Evolutionary conservation across 2,113 vertebrate species (phyloP), one percentile per base, ranked within the genome.

Genomic region (Microcebus griseorufus): DNA sequence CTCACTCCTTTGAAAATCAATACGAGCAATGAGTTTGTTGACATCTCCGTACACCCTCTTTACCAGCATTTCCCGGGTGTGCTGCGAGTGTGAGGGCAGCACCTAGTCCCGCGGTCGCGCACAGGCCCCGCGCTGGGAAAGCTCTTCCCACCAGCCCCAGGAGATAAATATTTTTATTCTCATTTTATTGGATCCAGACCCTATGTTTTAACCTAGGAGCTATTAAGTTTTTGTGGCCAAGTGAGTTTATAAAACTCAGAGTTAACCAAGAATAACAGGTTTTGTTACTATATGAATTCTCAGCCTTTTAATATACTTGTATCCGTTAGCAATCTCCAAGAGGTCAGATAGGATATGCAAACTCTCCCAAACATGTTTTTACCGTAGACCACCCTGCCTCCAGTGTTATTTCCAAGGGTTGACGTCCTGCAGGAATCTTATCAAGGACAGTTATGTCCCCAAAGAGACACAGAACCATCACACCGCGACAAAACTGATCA

Each of bases 171-270:
- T 53, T 82, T 60, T 67, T 62, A 75, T 93, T 96, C 45, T 90
- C 64, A 79, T 83, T 85, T 95, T 95, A 93, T 96, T 93, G 76
- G 83, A 83, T 92, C 90, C 92, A 97, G 95, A 96, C 87, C 70
- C 42, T 58, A 27, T 55, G 72, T 86, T 81, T 93, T 91, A 97
- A 95, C 92, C 89, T 85, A 82, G 39, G 53, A 90, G 84, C 95
- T 97, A 88, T 94, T 97, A 97, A 93, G 76, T 80, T 95, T 96
- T 95, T 96, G 90, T 96, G 92, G 94, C 88, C 92, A 87, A 83
- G 62, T 39, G 64, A 97, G 90, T 97, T 93, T 97, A 69, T 96
- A 95, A 97, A 97, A 95, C 64, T 90, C 86, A 86, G 81, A 94
- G 87, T 83, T 91, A 86, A 79, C 86, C 73, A 87, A 95, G 73